Conservation (phyloP, 2,888 invertebrate species). For the Ophonus ardosiacus region DNA sequence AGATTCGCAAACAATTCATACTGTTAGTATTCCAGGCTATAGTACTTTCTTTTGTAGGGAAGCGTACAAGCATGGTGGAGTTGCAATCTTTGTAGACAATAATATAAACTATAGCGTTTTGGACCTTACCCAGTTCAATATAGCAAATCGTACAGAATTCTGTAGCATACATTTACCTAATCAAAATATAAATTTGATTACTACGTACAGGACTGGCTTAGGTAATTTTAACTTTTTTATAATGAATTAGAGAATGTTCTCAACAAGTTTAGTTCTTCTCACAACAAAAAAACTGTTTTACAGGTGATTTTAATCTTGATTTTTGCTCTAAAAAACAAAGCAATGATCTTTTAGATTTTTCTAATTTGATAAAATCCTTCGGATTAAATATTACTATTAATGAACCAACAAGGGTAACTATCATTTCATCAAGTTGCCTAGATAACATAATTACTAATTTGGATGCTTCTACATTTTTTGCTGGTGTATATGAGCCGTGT, state of each 20-base stretch:
- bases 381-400: neutral
- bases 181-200: neutral
- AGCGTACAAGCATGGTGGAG: neutral
- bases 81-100: neutral
- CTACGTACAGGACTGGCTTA: neutral
- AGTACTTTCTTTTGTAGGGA: too few relatives aligned
- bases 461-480: too few relatives aligned
- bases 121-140: neutral
- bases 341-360: neutral
- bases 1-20: too few relatives aligned
- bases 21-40: too few relatives aligned
- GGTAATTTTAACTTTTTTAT: neutral
- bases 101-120: neutral
- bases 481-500: neutral
- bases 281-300: neutral
- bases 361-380: neutral
- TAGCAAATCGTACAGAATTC: neutral
- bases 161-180: neutral
- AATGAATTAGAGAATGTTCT: neutral
- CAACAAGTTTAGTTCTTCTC: neutral
- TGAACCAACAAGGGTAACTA: neutral
- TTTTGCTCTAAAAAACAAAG: neutral
- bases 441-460: neutral
- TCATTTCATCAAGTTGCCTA: neutral
- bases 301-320: neutral